Evolutionary conservation across 2,113 vertebrate genomes (phyloP).

Genomic region (Perognathus longimembris): DNA sequence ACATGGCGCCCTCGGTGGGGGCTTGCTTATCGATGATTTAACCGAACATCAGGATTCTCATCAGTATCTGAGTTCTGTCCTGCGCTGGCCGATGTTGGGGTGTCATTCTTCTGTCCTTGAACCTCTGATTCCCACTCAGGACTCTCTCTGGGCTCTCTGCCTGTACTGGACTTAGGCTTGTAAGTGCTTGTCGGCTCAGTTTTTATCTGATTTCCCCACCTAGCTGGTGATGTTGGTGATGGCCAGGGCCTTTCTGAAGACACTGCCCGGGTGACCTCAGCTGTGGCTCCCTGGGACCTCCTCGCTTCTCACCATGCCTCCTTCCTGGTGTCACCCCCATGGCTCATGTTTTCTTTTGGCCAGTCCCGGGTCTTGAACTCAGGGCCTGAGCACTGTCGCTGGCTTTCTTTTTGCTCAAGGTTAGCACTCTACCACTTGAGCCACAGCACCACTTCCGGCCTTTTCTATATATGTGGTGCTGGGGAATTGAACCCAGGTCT

Average conservation of each 20-base stretch:
- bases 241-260: neutral
- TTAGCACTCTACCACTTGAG: no score
- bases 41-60: rapidly evolving
- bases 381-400: no score
- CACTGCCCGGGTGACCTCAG: no score
- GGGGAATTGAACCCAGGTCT: no score
- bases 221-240: no score
- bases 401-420: no score
- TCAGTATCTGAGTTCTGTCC: rapidly evolving
- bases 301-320: no score
- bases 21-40: no score
- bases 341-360: no score
- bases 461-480: no score
- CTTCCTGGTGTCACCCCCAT: rapidly evolving
- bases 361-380: no score
- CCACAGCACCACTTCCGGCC: no score
- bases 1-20: rapidly evolving
- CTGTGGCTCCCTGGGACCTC: neutral
- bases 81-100: neutral
- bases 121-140: neutral
- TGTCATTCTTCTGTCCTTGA: rapidly evolving
- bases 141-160: rapidly evolving
- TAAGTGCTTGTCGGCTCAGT: neutral
- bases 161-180: rapidly evolving
- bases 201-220: neutral